These are phyloP conservation scores for Zenarchopterus dispar DNA, from an alignment of 2,797 vertebrate genomes.

Conservation along the genomic window DNA sequence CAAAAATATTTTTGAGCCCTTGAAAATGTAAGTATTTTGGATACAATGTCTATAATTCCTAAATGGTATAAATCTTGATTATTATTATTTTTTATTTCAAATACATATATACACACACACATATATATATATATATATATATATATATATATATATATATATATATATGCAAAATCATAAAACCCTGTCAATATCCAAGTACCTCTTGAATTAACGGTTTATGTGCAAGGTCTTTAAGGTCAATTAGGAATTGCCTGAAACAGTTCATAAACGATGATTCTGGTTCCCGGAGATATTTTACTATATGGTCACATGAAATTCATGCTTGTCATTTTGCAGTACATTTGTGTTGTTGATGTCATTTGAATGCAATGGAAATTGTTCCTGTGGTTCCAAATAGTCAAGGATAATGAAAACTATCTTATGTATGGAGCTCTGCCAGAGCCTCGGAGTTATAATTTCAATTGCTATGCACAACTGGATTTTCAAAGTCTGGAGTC, in stretches of 20 bases:
- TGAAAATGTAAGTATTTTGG: too few relatives aligned
- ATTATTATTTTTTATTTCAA: too few relatives aligned
- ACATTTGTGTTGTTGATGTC: conserved; percentile 12
- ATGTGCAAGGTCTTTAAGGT: not conserved
- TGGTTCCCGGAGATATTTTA: not conserved
- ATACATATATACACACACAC: too few relatives aligned
- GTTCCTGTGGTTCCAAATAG: conserved; percentile 32
- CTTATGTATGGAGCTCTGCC: conserved; percentile 25
- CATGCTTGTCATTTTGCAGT: conserved; percentile 18
- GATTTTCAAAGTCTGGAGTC: conserved; percentile 71
- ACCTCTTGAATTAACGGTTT: too few relatives aligned
- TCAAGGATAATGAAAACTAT: conserved; percentile 65
- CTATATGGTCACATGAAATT: conserved; percentile 10
- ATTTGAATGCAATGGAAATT: conserved; percentile 49
- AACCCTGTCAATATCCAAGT: too few relatives aligned
- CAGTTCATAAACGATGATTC: conserved; percentile 12
- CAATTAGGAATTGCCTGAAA: not conserved
- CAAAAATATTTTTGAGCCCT: too few relatives aligned
- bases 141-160: too few relatives aligned
- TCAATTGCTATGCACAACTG: conserved; percentile 76
- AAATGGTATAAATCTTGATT: too few relatives aligned
- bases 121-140: too few relatives aligned
- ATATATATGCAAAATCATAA: too few relatives aligned
- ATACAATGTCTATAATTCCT: too few relatives aligned
- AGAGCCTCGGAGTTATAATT: conserved; percentile 67